Evolutionary conservation across 2,888 invertebrate genomes (phyloP).

Genomic region (Drosophila percnosoma): DNA sequence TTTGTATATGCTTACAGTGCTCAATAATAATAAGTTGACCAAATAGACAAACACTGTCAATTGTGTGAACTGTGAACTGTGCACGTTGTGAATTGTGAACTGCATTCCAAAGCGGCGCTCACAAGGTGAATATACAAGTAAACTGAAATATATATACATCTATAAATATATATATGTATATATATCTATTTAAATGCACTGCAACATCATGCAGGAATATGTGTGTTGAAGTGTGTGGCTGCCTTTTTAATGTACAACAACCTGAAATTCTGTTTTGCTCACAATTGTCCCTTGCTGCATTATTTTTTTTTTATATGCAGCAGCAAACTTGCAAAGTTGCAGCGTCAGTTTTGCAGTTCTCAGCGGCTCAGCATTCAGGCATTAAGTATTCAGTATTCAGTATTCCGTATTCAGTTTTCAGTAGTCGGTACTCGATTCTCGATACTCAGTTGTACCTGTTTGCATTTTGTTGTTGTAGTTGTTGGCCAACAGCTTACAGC

Average conservation of each 20-base stretch:
- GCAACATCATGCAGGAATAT: background rate
- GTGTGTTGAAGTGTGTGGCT: constrained; percentile 25
- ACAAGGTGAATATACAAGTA: constrained; percentile 57
- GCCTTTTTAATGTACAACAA: constrained; percentile 35
- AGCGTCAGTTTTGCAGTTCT: constrained; percentile 34
- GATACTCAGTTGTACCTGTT: constrained; percentile 50
- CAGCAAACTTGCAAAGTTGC: constrained; percentile 36
- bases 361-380: constrained; percentile 10
- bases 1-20: constrained; percentile 16
- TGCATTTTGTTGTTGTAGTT: constrained; percentile 38
- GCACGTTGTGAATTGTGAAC: constrained; percentile 38
- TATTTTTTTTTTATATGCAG: constrained; percentile 12
- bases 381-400: constrained; percentile 12
- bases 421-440: constrained; percentile 21
- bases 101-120: constrained; percentile 26
- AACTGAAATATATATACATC: background rate
- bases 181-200: background rate
- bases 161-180: background rate
- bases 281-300: constrained; percentile 46
- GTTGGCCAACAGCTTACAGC: constrained; percentile 6
- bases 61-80: constrained; percentile 18
- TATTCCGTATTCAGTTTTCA: constrained; percentile 2
- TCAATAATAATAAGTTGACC: constrained; percentile 6
- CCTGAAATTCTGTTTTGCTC: constrained; percentile 45
- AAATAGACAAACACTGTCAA: constrained; percentile 6